Evolutionary conservation across 2,888 invertebrate genomes (phyloP), one percentile per base, ranked within the genome.

Genomic region (Seira ritae): DNA sequence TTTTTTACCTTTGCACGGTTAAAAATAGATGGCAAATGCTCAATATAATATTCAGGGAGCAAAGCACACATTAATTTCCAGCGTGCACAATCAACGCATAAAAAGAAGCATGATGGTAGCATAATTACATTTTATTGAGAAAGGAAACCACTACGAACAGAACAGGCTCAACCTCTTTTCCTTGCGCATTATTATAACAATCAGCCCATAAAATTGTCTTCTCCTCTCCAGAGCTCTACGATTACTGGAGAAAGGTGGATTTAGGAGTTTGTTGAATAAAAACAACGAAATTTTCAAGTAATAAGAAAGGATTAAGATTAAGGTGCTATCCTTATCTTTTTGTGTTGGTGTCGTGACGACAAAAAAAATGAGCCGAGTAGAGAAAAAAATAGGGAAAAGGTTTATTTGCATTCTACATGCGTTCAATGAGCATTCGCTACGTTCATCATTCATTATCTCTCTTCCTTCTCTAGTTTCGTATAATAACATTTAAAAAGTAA

Each of bases 391-490:
- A 72, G 76, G 82, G 50, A 17, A 78, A 75, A 72, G 76, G 82
- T 69, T 73, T 81, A 87, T 87, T 87, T 87, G 86, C 86, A 87
- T 87, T 86, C 86, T 85, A 81, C 86, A 84, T 83, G 86, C 86
- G 86, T 87, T 83, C 87, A 84, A 85, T 86, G 83, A 85, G 81
- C 87, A 87, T 86, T 87, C 85, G 78, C 86, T 85, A 80, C 86
- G 80, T 83, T 85, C 87, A 86, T 85, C 81, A 86, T 84, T 86
- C 87, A 87, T 86, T 86, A 87, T 87, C 81, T 83, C 78, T 83
- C 80, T 75, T 23, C 65, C 50, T 31, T 80, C 77, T 69, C 69
- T 31, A 8, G 31, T 65, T 60, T 37, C 62, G n/a, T 31, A 31
- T 31, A 31, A 31, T 31, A 31, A 31, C 31, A 8, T 31, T 31